Evolutionary conservation across 37 sponge, comb jelly and placozoan species (phyloP).

Genomic region (Tethya wilhelma): DNA sequence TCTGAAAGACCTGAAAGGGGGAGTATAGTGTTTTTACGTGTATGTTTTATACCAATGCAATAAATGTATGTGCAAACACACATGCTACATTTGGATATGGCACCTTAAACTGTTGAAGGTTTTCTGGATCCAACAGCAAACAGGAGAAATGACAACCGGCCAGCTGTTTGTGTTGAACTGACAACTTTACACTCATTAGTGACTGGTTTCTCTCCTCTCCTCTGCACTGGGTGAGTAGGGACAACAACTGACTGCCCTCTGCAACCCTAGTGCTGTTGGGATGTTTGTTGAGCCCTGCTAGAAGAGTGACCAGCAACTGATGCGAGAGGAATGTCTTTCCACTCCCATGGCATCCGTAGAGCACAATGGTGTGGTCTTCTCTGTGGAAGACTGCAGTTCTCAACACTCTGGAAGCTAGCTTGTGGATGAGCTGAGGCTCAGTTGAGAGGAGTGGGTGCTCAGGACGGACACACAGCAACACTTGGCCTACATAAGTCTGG

Average conservation of each 20-base stretch:
- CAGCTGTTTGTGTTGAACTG: background rate
- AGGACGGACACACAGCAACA: background rate
- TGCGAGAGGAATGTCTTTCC: constrained; percentile 1
- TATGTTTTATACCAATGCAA: too few species aligned
- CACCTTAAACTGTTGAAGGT: background rate
- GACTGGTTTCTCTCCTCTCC: background rate
- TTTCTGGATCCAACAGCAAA: background rate
- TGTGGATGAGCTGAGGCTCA: background rate
- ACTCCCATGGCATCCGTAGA: constrained; percentile 10
- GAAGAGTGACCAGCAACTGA: background rate
- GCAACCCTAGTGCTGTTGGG: background rate
- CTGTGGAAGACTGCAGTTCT: too few species aligned
- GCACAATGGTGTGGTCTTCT: constrained; percentile 32
- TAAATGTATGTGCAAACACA: background rate
- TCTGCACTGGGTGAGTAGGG: background rate
- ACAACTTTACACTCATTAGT: background rate
- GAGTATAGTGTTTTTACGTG: too few species aligned
- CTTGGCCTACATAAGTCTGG: constrained; percentile 13
- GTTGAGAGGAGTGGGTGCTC: background rate
- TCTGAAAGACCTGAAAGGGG: too few species aligned
- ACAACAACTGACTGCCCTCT: background rate
- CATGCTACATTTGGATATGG: background rate
- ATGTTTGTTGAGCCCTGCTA: background rate
- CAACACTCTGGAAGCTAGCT: constrained; percentile 4
- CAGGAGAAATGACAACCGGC: constrained; percentile 15